These are phyloP conservation scores for Choristoneura rosaceana DNA, from an alignment of 2,888 invertebrate species.

Conservation along the genomic window DNA sequence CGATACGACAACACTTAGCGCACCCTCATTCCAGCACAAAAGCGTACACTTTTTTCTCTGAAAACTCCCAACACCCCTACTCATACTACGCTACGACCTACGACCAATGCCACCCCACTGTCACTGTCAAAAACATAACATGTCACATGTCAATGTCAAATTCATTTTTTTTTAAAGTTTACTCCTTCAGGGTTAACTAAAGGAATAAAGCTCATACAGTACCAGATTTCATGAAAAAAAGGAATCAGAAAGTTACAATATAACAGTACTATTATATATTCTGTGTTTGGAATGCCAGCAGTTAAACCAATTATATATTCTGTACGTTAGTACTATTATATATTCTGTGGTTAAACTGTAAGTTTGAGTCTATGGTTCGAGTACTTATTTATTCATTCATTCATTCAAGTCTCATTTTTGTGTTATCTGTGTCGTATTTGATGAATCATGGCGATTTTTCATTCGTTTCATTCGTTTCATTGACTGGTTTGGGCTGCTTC, in stretches of 20 bases:
- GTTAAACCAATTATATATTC: too few species aligned
- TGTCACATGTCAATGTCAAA: not conserved
- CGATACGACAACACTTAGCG: constrained; percentile 51
- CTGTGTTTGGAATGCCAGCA: too few species aligned
- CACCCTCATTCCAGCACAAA: constrained; percentile 48
- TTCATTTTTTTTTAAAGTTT: too few species aligned
- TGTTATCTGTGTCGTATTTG: constrained; percentile 27
- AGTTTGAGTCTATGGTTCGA: too few species aligned
- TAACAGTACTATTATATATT: too few species aligned
- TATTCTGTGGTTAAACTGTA: too few species aligned
- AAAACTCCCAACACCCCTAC: constrained; percentile 43
- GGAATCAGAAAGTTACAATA: too few species aligned
- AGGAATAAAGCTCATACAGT: too few species aligned
- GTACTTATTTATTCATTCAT: too few species aligned
- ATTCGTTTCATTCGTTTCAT: constrained; percentile 40
- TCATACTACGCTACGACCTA: constrained; percentile 33
- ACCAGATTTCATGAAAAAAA: too few species aligned
- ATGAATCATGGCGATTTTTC: constrained; percentile 40
- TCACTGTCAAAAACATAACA: constrained; percentile 25
- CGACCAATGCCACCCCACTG: constrained; percentile 32
- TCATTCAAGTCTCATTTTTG: constrained; percentile 5
- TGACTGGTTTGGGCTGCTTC: constrained; percentile 33
- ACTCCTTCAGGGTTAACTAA: too few species aligned
- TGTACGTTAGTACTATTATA: too few species aligned
- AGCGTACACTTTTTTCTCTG: constrained; percentile 48